These are phyloP conservation scores for Athalia circularis DNA, from an alignment of 2,888 invertebrate species.

Conservation along the genomic window DNA sequence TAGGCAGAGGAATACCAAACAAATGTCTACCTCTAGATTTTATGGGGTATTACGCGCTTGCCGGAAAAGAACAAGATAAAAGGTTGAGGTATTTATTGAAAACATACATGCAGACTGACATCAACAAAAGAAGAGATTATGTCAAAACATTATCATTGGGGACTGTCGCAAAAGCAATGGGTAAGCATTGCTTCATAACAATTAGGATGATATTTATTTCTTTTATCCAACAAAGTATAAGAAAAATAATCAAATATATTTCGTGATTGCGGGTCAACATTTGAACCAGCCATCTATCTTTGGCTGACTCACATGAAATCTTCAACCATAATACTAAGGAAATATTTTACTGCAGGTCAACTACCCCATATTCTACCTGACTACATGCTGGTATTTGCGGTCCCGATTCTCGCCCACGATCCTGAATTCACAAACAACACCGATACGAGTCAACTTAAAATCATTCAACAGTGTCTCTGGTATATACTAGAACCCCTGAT, in stretches of 20 bases:
- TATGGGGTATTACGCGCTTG: conserved; percentile 95
- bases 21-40: conserved; percentile 96
- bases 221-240: background rate
- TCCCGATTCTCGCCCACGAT: conserved; percentile 96
- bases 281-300: too few relatives aligned
- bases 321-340: background rate
- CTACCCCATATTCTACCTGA: conserved; percentile 94
- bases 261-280: too few relatives aligned
- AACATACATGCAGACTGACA: conserved; percentile 91
- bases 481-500: conserved; percentile 96
- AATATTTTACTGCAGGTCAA: conserved; percentile 75
- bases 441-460: conserved; percentile 86
- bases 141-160: conserved; percentile 88
- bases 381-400: conserved; percentile 97
- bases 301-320: too few relatives aligned
- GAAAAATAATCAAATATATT: too few relatives aligned
- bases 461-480: conserved; percentile 92
- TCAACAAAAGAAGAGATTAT: conserved; percentile 92
- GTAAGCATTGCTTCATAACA: conserved; percentile 52
- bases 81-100: conserved; percentile 82
- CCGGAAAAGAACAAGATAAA: conserved; percentile 91
- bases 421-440: conserved; percentile 87
- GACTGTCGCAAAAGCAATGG: conserved; percentile 74
- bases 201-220: conserved; percentile 18
- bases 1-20: conserved; percentile 88